Conservation (phyloP, 2,113 vertebrate species). For the Anguilla japonica region DNA sequence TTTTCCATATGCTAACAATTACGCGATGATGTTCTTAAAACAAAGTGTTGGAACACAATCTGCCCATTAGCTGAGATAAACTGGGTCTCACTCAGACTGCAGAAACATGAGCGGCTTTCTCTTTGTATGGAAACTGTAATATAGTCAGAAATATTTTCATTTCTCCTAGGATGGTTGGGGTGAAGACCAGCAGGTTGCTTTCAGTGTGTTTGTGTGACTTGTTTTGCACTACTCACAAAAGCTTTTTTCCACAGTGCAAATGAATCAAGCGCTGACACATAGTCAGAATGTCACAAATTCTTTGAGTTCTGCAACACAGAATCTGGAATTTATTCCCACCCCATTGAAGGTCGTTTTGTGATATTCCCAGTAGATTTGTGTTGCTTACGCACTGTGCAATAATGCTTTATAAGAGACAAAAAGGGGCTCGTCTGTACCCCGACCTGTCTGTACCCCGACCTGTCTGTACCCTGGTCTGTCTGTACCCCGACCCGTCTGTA, state of each 20-base stretch:
- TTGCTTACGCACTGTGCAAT: too few species aligned
- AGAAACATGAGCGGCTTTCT: neutral
- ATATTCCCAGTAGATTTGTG: too few species aligned
- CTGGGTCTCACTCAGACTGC: conserved; percentile 30
- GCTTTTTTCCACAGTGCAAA: neutral
- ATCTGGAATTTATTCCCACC: too few species aligned
- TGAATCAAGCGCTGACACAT: neutral
- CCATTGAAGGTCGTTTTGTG: too few species aligned
- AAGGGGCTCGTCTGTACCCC: too few species aligned
- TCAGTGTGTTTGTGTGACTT: neutral
- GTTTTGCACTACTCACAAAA: neutral
- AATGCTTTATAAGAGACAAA: too few species aligned
- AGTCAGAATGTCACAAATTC: conserved; percentile 8
- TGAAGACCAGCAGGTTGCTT: conserved; percentile 3
- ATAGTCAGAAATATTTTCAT: conserved; percentile 16
- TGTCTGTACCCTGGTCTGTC: too few species aligned
- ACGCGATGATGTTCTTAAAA: neutral
- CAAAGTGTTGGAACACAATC: neutral
- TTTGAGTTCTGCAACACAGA: neutral
- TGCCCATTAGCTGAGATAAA: neutral
- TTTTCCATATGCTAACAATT: neutral
- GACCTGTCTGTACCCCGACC: too few species aligned
- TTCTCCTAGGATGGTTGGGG: neutral
- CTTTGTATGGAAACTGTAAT: neutral
- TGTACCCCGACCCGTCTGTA: too few species aligned